Conservation (phyloP, 1,140 invertebrate species). For the Bombus consobrinus region DNA sequence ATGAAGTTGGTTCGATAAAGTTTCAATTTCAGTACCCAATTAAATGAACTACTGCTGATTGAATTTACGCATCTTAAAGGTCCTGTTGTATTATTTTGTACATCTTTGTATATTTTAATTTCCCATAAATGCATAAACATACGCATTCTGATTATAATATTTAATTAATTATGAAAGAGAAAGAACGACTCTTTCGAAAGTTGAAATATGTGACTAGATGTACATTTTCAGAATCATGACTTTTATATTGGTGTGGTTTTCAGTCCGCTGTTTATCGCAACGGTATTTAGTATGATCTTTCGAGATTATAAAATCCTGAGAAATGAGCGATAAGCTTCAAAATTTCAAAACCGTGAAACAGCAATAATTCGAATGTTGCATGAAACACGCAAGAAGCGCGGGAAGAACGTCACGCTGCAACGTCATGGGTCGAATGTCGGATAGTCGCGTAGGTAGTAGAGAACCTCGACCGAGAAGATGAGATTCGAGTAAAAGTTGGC, state of each 20-base stretch:
- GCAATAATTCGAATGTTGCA: neutral
- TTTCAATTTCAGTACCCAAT: too few relatives aligned
- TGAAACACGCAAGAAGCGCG: neutral
- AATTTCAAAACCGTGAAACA: neutral
- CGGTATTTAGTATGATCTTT: neutral
- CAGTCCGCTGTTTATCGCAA: neutral
- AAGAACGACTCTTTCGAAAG: neutral
- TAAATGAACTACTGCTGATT: too few relatives aligned
- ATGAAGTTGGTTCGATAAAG: too few relatives aligned
- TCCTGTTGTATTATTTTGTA: too few relatives aligned
- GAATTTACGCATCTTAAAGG: too few relatives aligned
- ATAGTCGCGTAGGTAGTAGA: neutral
- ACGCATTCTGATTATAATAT: neutral
- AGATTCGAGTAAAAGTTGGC: conserved; percentile 28
- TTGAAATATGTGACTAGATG: neutral
- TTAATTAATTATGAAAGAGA: neutral
- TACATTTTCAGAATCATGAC: neutral
- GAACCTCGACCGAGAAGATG: neutral
- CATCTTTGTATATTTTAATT: too few relatives aligned
- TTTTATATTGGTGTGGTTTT: neutral
- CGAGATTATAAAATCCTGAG: neutral
- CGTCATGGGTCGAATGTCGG: neutral
- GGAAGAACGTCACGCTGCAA: neutral
- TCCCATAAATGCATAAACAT: too few relatives aligned
- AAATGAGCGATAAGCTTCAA: neutral